Evolutionary conservation across 2,797 vertebrate genomes (phyloP).

Genomic region (Tinamus major): DNA sequence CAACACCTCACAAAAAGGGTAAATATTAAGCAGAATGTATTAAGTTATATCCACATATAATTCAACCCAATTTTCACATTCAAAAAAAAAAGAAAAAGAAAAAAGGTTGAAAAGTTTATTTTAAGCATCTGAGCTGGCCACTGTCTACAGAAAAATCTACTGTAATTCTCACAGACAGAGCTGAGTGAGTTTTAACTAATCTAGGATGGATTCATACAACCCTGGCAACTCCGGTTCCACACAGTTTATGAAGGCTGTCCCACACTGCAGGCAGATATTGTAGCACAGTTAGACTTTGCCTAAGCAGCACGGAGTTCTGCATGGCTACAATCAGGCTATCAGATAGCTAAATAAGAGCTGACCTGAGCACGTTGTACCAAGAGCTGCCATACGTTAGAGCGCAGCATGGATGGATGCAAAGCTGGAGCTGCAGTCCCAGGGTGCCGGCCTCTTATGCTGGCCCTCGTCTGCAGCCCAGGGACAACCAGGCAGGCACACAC

Average conservation of each 20-base stretch:
- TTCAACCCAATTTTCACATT: background rate
- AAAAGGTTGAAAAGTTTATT: background rate
- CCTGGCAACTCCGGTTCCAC: background rate
- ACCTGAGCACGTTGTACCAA: background rate
- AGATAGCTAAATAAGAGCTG: background rate
- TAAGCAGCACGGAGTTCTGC: accelerated
- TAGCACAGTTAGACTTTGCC: background rate
- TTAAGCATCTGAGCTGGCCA: background rate
- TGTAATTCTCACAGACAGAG: background rate
- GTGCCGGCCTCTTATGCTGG: background rate
- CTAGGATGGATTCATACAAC: background rate
- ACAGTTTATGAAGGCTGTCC: background rate
- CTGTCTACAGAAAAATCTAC: background rate
- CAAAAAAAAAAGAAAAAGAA: background rate
- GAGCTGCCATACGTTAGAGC: accelerated
- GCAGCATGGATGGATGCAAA: background rate
- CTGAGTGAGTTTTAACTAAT: background rate
- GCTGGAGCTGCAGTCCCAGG: background rate
- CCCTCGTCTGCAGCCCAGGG: background rate
- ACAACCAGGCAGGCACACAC: background rate
- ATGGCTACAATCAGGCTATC: background rate
- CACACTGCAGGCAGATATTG: background rate
- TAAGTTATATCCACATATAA: background rate
- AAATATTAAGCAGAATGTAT: slow-evolving; percentile 57
- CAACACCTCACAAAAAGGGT: background rate